Conservation (phyloP, 2,797 vertebrate genomes). For the Gila robusta region DNA sequence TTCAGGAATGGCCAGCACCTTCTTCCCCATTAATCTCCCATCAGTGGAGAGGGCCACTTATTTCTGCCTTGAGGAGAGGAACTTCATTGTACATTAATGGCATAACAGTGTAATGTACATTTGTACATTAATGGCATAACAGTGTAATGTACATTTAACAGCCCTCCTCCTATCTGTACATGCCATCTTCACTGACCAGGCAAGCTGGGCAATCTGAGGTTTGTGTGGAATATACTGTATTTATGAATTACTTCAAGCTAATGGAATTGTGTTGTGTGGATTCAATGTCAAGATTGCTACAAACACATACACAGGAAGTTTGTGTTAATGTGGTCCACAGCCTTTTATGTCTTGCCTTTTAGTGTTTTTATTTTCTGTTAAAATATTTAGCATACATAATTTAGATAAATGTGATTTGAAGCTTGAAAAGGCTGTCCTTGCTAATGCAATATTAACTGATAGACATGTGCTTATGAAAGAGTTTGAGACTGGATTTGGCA, state of each 20-base stretch:
- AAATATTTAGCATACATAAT: conserved; percentile 39
- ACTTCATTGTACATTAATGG: neutral
- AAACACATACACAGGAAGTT: conserved; percentile 19
- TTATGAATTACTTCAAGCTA: conserved; percentile 53
- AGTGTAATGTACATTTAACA: conserved; percentile 50
- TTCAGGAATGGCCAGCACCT: neutral
- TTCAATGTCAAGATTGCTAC: conserved; percentile 31
- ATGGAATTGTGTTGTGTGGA: conserved; percentile 36
- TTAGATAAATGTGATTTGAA: conserved; percentile 24
- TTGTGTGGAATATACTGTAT: conserved; percentile 43
- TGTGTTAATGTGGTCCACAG: neutral
- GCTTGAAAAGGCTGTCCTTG: neutral
- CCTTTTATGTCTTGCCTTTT: neutral
- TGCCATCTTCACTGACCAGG: conserved; percentile 32
- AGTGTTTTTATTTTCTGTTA: neutral
- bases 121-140: conserved; percentile 37
- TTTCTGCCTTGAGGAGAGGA: conserved; percentile 20
- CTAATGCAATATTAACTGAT: conserved; percentile 27
- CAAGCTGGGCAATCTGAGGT: conserved; percentile 10
- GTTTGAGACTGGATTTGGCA: neutral
- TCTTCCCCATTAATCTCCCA: conserved; percentile 43
- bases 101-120: no score
- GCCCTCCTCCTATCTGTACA: conserved; percentile 34
- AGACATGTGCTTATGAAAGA: conserved; percentile 7
- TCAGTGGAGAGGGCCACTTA: conserved; percentile 13